Percentiles rank a stretch among this genome's conserved stretches.
phyloP scores from a whole-genome alignment of 2,113 vertebrate genomes.

The Erpornis zantholeuca region DNA sequence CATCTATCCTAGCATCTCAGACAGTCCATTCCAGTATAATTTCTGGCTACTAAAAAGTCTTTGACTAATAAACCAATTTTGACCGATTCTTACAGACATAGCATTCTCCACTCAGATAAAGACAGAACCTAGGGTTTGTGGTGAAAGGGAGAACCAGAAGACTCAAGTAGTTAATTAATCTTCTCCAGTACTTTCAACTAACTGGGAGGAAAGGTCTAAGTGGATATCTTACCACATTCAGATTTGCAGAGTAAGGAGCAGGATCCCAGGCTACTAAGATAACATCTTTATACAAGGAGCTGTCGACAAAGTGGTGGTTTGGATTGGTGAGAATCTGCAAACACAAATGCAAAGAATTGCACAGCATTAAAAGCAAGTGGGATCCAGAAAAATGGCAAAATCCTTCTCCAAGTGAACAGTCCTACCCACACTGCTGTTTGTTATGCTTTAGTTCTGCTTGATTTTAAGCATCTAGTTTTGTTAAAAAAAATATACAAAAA shows the following conservation, averaged over 20 bases:
- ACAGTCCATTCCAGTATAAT: not conserved
- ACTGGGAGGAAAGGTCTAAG: not conserved
- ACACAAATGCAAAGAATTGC: constrained; percentile 2
- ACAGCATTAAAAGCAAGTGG: not conserved
- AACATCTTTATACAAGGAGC: constrained; percentile 91
- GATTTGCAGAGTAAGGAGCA: constrained; percentile 89
- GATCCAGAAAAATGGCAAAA: not conserved
- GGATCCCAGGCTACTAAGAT: constrained; percentile 96
- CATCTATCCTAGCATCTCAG: not conserved
- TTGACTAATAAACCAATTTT: not conserved
- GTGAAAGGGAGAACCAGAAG: not conserved
- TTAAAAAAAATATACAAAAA: not conserved
- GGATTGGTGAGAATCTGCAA: constrained; percentile 93
- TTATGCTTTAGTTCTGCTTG: not conserved
- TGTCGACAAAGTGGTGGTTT: constrained; percentile 85
- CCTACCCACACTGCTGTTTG: not conserved
- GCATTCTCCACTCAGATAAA: not conserved
- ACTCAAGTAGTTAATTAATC: not conserved
- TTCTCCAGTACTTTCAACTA: not conserved
- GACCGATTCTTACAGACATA: not conserved
- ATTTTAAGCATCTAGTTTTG: constrained; percentile 9
- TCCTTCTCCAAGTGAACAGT: not conserved
- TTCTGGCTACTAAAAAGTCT: not conserved
- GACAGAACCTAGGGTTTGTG: not conserved
- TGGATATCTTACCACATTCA: constrained; percentile 83